phyloP scores from a whole-genome alignment of 1,140 invertebrate species.

The Marisa cornuarietis region DNA sequence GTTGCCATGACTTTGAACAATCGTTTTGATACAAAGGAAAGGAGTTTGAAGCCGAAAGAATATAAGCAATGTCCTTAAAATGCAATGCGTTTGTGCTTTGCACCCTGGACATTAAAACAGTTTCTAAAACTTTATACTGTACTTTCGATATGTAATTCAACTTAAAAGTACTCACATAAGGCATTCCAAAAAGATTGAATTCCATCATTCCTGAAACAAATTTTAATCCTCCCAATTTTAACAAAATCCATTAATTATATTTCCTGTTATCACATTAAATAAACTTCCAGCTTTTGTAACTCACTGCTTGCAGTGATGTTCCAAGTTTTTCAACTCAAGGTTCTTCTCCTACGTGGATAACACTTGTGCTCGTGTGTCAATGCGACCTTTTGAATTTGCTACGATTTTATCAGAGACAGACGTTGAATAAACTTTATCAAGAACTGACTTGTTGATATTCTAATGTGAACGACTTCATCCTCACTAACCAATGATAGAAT shows the following conservation, averaged over 20 bases:
- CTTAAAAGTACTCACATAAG: conserved; percentile 53
- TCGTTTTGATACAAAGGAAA: too few relatives aligned
- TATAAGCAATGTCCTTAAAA: too few relatives aligned
- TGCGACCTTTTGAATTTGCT: background rate
- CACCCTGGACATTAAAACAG: too few relatives aligned
- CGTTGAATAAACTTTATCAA: background rate
- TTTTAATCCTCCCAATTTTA: too few relatives aligned
- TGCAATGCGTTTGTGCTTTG: too few relatives aligned
- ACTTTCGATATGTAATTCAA: background rate
- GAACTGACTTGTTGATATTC: too few relatives aligned
- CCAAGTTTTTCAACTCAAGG: too few relatives aligned
- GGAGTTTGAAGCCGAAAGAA: too few relatives aligned
- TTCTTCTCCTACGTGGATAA: background rate
- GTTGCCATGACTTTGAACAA: too few relatives aligned
- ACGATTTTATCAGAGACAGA: background rate
- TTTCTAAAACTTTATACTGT: too few relatives aligned
- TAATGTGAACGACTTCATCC: background rate
- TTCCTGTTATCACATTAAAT: background rate
- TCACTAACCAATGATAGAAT: conserved; percentile 55
- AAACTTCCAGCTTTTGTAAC: background rate
- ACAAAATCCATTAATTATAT: too few relatives aligned
- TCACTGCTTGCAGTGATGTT: background rate
- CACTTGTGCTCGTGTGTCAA: too few relatives aligned
- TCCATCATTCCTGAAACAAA: conserved; percentile 54
- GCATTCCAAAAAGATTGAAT: conserved; percentile 66